Evolutionary conservation across 2,113 vertebrate genomes (phyloP), one percentile per base, ranked within the genome.

Genomic region (Cynocephalus volans): DNA sequence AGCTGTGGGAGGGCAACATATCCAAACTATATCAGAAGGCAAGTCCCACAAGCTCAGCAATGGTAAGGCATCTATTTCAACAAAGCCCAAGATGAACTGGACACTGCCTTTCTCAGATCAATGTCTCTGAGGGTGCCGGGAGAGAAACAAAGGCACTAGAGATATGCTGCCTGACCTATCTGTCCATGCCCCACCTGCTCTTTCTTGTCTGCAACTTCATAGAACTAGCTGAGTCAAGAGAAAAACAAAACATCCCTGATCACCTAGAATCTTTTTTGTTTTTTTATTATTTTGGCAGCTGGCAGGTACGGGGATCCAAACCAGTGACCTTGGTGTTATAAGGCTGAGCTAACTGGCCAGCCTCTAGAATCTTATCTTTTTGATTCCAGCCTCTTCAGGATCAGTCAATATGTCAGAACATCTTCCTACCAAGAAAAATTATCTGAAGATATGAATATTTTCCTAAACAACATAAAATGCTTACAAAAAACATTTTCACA

Each of bases 401-500:
- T 52, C 72, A 85, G 26, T 70, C 33, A 31, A 33, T 58, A 62
- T 9, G 52, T 62, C 50, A 48, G 14, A 69, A 90, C 8, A 41
- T 95, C 86, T 90, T 91, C 36, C 36, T 70, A 52, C 26, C 41
- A 84, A 36, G 52, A 84, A 81, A 62, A 50, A 67, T 36, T 4
- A 58, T 48, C 52, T 85, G 50, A 21, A 72, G 41, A 48, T 45
- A 72, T 95, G 28, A 72, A 28, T 48, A 91, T 26, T 54, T 6
- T 45, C 81, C 26, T 28, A 64, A 52, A 54, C 13, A 36, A 85
- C 58, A 54, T 45, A 70, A 60, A 65, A 79, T 50, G 21, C 41
- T 70, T 36, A 79, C 36, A 41, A 52, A 80, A 84, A 95, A 79
- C 6, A 52, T 91, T 91, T 88, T 31, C 48, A 83, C 36, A 62